Percentiles rank a stretch among this genome's conserved stretches.
Conservation (phyloP, 2,888 invertebrate species). For the Machimus atricapillus region DNA sequence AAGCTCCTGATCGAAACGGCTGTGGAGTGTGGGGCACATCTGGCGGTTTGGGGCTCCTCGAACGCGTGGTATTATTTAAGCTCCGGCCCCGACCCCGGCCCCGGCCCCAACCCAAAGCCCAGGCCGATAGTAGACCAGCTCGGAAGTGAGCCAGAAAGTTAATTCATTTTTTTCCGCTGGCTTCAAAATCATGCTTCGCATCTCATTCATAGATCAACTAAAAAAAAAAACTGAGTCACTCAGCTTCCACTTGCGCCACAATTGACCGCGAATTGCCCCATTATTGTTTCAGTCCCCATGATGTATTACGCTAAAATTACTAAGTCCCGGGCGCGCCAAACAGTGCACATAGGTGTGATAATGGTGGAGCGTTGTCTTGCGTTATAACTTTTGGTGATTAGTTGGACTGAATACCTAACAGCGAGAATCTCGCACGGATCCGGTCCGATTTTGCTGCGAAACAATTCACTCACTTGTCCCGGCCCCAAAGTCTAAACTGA, state of each 20-base stretch:
- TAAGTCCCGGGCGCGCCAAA: constrained; percentile 1
- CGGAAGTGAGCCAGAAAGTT: neutral
- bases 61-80: neutral
- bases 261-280: constrained; percentile 14
- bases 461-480: neutral
- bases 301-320: constrained; percentile 8
- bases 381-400: constrained; percentile 15
- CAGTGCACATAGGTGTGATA: constrained; percentile 14
- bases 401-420: neutral
- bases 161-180: neutral
- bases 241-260: neutral
- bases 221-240: constrained; percentile 16
- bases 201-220: constrained; percentile 18
- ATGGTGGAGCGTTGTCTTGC: neutral
- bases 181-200: constrained; percentile 15
- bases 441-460: neutral
- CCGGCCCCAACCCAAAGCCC: neutral
- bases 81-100: neutral
- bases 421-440: neutral
- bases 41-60: neutral
- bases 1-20: neutral
- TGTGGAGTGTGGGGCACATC: constrained; percentile 12
- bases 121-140: neutral
- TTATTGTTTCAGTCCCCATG: constrained; percentile 26
- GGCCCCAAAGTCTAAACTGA: neutral